These are phyloP conservation scores for Grantiella picta DNA, from an alignment of 2,113 vertebrate genomes.

Conservation along the genomic window DNA sequence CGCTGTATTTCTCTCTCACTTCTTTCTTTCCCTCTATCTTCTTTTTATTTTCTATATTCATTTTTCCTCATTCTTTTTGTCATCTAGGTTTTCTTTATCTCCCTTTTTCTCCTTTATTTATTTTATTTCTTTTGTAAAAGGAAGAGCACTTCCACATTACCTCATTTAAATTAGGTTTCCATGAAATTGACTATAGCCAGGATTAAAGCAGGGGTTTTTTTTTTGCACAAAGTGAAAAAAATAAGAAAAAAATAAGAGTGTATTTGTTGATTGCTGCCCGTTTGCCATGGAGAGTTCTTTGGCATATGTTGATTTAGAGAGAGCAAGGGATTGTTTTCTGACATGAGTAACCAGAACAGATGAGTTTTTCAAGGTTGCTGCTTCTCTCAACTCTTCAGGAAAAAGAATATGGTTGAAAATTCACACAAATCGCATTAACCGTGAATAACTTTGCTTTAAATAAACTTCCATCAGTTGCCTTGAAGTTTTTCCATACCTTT, in stretches of 20 bases:
- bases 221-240: neutral
- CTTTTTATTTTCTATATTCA: no score
- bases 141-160: neutral
- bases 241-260: neutral
- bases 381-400: constrained; percentile 46
- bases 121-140: neutral
- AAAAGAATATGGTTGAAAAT: constrained; percentile 37
- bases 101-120: neutral
- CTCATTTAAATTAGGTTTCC: constrained; percentile 17
- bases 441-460: constrained; percentile 45
- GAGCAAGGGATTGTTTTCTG: constrained; percentile 22
- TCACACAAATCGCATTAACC: constrained; percentile 58
- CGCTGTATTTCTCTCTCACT: neutral
- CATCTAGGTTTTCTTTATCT: neutral
- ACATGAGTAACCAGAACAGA: constrained; percentile 58
- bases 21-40: neutral
- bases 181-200: neutral
- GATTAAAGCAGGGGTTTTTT: neutral
- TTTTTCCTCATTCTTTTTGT: neutral
- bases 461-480: constrained; percentile 31
- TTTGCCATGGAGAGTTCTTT: constrained; percentile 20
- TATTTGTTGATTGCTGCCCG: neutral
- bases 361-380: constrained; percentile 68
- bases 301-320: neutral
- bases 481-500: constrained; percentile 35